phyloP scores from a whole-genome alignment of 2,797 vertebrate species.

The Sebastolobus altivelis region DNA sequence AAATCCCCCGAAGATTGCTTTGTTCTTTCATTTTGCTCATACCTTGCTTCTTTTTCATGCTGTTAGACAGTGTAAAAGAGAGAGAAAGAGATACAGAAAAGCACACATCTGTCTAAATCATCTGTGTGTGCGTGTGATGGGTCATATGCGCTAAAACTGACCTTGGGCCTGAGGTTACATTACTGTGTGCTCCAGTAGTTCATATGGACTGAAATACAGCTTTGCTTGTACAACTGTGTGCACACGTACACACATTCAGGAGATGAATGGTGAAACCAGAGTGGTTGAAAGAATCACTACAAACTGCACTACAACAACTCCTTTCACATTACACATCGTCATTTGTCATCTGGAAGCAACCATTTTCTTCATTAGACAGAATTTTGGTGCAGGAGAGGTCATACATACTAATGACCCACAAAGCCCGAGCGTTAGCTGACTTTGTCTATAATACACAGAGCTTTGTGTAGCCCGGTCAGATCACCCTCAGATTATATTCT shows the following conservation, averaged over 20 bases:
- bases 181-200: constrained; percentile 65
- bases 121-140: constrained; percentile 37
- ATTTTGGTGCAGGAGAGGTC: neutral
- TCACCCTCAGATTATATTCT: neutral
- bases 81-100: neutral
- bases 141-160: constrained; percentile 45
- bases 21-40: neutral
- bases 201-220: constrained; percentile 31
- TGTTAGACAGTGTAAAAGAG: neutral
- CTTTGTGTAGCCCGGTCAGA: neutral
- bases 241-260: neutral
- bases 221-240: constrained; percentile 3
- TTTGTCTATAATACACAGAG: neutral
- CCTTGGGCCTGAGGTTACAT: constrained; percentile 72
- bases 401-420: neutral
- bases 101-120: constrained; percentile 28
- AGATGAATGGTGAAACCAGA: constrained; percentile 33
- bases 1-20: neutral
- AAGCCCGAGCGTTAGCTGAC: neutral
- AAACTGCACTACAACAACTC: neutral
- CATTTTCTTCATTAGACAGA: neutral
- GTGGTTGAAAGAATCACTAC: constrained; percentile 24
- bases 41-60: neutral
- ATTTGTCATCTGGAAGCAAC: neutral
- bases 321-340: neutral